Evolutionary conservation across 2,888 invertebrate genomes (phyloP).

Genomic region (Pharmacophagus antenor): DNA sequence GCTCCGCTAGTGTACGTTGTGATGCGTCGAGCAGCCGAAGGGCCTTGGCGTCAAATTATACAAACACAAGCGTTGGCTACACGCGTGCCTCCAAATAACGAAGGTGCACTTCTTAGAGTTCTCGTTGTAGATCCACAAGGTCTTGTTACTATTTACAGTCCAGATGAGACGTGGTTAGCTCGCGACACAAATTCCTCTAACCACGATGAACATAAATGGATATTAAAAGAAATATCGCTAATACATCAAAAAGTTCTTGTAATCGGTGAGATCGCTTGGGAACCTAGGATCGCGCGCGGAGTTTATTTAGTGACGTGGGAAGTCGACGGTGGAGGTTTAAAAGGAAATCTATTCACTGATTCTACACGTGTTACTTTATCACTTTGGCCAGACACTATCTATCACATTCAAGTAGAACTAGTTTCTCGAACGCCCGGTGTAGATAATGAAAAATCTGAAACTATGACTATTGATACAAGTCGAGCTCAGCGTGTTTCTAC

Average conservation of each 20-base stretch:
- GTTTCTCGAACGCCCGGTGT: constrained; percentile 82
- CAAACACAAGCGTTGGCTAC: constrained; percentile 84
- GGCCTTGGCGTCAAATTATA: constrained; percentile 84
- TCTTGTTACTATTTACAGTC: constrained; percentile 85
- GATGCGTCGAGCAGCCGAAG: constrained; percentile 83
- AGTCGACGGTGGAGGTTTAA: constrained; percentile 89
- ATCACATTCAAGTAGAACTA: constrained; percentile 88
- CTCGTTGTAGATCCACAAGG: constrained; percentile 86
- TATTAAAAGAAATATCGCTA: constrained; percentile 84
- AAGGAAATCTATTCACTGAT: constrained; percentile 90
- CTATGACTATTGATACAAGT: constrained; percentile 84
- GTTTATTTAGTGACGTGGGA: constrained; percentile 92
- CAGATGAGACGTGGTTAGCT: constrained; percentile 82
- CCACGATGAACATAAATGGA: constrained; percentile 80
- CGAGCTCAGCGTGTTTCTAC: constrained; percentile 83
- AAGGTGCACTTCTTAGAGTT: constrained; percentile 84
- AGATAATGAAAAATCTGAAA: constrained; percentile 83
- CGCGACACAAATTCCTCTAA: constrained; percentile 76
- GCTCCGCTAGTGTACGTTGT: constrained; percentile 85
- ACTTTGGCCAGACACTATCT: constrained; percentile 89
- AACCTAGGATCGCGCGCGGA: constrained; percentile 83
- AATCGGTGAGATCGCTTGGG: constrained; percentile 88
- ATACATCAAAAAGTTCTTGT: constrained; percentile 87
- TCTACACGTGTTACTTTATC: constrained; percentile 89
- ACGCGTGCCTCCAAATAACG: constrained; percentile 83